These are phyloP conservation scores for Moxostoma hubbsi DNA, from an alignment of 2,797 vertebrate genomes.

Conservation along the genomic window DNA sequence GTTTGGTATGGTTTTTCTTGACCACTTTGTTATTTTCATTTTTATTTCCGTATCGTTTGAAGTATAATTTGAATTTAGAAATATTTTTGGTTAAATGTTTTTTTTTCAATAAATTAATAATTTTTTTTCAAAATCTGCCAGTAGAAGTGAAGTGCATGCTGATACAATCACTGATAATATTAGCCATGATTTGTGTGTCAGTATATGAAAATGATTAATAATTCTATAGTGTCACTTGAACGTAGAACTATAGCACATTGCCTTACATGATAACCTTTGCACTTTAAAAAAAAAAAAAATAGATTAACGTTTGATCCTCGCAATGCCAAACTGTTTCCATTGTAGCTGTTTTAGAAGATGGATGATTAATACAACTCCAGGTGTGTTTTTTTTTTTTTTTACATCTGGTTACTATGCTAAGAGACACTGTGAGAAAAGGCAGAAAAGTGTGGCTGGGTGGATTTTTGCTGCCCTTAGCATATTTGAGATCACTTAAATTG, in stretches of 20 bases:
- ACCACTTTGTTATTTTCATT: too few species aligned
- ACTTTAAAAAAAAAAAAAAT: constrained; percentile 55
- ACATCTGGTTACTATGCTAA: constrained; percentile 38
- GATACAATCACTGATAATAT: too few species aligned
- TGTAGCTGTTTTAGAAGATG: constrained; percentile 63
- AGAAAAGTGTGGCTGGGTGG: neutral
- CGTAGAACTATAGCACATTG: constrained; percentile 8
- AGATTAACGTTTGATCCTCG: neutral
- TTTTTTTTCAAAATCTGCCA: too few species aligned
- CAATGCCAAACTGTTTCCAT: constrained; percentile 62
- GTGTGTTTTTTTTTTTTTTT: neutral
- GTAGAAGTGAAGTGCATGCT: too few species aligned
- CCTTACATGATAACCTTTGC: constrained; percentile 49
- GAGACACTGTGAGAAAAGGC: neutral
- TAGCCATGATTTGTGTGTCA: too few species aligned
- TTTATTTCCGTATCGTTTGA: too few species aligned
- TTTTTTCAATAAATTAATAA: too few species aligned
- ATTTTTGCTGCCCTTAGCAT: neutral
- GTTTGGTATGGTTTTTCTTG: too few species aligned
- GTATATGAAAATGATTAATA: too few species aligned
- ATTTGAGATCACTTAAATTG: neutral
- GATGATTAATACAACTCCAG: constrained; percentile 62
- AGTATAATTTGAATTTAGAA: too few species aligned
- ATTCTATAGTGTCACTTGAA: neutral
- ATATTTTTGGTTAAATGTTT: too few species aligned